These are phyloP conservation scores for Polydrusus pterygomalis DNA, from an alignment of 2,888 invertebrate genomes.

Conservation along the genomic window DNA sequence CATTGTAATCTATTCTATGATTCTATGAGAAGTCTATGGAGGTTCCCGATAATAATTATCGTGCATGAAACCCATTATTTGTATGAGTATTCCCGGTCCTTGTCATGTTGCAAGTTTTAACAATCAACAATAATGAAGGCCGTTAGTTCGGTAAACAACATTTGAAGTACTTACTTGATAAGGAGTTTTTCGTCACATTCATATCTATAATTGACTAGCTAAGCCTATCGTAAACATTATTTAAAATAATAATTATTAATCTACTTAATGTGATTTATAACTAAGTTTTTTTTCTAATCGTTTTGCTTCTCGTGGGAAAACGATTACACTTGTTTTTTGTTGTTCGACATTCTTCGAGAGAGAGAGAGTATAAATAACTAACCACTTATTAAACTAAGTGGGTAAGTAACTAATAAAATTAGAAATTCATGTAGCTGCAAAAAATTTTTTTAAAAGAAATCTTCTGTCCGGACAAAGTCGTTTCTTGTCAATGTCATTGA, in stretches of 20 bases:
- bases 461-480: too few species aligned
- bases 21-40: too few species aligned
- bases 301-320: neutral
- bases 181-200: neutral
- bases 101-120: neutral
- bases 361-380: too few species aligned
- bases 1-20: too few species aligned
- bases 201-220: conserved; percentile 3
- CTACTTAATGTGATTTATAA: conserved; percentile 2
- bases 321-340: neutral
- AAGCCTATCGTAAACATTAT: neutral
- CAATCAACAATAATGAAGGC: neutral
- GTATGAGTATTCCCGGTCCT: neutral
- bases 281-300: neutral
- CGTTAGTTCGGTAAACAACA: neutral
- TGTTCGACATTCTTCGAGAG: too few species aligned
- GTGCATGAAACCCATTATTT: too few species aligned
- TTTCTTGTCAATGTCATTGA: too few species aligned
- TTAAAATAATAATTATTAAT: conserved; percentile 15
- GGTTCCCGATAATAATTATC: too few species aligned
- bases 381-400: too few species aligned
- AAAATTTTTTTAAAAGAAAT: too few species aligned
- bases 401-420: neutral
- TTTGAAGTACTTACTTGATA: neutral
- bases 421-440: neutral